Base-by-base conservation (phyloP, 1,140 invertebrate species). In the Akabosia matsudoensis region DNA sequence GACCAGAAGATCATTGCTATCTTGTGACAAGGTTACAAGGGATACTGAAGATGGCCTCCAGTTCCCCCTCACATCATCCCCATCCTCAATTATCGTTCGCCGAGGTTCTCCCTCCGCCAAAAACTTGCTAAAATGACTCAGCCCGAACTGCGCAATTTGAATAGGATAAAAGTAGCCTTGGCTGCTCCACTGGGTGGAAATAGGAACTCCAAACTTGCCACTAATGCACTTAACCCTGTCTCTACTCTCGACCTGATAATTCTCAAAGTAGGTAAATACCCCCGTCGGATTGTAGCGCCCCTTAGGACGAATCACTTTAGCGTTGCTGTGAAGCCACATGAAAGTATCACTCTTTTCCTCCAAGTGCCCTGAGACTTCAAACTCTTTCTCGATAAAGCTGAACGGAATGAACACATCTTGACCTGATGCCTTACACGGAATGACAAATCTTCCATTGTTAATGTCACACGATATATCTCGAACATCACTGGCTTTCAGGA, bases 71-170 rank as follows among this genome's bases (percentile, higher is more conserved):
- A 89, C 82, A 78, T 86, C 88, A 56, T 92, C 91, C 0, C 89
- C 90, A 85, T 96, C 92, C 82, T 96, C 93, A 13, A 94, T 85
- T 16, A 84, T 74, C 80, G 88, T 89, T 77, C 89, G 85, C 37
- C 89, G 87, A 3, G 92, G 92, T 81, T 91, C 89, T 0, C 91
- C 89, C 82, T 94, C 93, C 0, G 92, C 93, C 22, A 95, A 83
- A 85, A 95, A 94, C 86, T 98, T 98, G 84, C 95, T 97, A 85
- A 97, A 99, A 86, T 99, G 97, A 30, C 96, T 94, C 37, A 99
- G 85, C 0, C 95, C 97, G 85, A 96, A 99, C 85, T 99, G 97
- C 2, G 97, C 96, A 79, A 99, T 97, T 88, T 99, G 97, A 1
- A 97, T 98, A 0, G 97, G 96, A 87, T 99, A 99, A 84, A 92